Percentiles rank a stretch among this genome's conserved stretches.
phyloP scores from a whole-genome alignment of 1,140 invertebrate genomes.

The Leptinotarsa lineolata region DNA sequence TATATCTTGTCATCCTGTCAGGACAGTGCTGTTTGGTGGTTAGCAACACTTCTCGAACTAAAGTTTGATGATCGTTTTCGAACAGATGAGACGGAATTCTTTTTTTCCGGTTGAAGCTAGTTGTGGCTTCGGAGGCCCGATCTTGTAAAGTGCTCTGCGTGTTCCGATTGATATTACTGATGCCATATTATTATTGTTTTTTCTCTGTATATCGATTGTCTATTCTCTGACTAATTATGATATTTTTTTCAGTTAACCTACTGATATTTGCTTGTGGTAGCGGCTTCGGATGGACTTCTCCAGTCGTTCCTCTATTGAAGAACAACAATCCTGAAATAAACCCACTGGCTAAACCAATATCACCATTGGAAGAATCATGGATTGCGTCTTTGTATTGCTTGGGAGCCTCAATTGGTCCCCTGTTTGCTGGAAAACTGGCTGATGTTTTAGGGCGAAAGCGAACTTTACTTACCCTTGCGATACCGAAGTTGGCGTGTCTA shows the following conservation, averaged over 20 bases:
- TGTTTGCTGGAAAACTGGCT: slow-evolving; percentile 23
- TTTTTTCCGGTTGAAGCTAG: too few species aligned
- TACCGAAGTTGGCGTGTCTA: slow-evolving; percentile 33
- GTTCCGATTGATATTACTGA: too few species aligned
- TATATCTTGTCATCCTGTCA: too few species aligned
- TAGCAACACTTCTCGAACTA: too few species aligned
- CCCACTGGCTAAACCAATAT: slow-evolving; percentile 29
- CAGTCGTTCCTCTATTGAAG: slow-evolving; percentile 31
- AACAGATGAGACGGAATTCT: too few species aligned
- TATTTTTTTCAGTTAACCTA: slow-evolving; percentile 29
- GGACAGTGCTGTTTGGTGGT: too few species aligned
- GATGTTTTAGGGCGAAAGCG: slow-evolving; percentile 35
- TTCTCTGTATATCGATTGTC: too few species aligned
- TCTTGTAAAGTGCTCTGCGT: too few species aligned
- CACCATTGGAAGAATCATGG: slow-evolving; percentile 35
- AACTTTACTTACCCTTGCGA: slow-evolving; percentile 29
- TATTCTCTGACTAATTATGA: too few species aligned
- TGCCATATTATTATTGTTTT: too few species aligned
- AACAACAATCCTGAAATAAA: slow-evolving; percentile 29
- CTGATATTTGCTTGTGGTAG: slow-evolving; percentile 28
- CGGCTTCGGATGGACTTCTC: slow-evolving; percentile 37
- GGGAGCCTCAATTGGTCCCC: slow-evolving; percentile 33
- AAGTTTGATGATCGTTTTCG: too few species aligned
- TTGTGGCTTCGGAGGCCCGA: too few species aligned
- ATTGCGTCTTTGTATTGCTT: slow-evolving; percentile 37